These are phyloP conservation scores for Chiridota heheva DNA, from an alignment of 35 echinoderm and acorn worm genomes.

Conservation along the genomic window DNA sequence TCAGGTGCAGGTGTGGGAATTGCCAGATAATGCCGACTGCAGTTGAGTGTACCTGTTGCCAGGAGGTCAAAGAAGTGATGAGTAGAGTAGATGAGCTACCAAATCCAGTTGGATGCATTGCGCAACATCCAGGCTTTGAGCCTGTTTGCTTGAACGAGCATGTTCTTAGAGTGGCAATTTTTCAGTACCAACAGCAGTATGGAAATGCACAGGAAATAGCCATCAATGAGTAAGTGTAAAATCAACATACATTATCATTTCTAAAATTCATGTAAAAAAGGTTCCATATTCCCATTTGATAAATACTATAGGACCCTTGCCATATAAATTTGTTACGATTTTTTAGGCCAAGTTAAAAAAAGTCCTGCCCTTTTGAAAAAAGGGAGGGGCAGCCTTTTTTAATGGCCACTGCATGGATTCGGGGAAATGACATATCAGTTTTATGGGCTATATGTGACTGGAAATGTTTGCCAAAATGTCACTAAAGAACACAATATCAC, in stretches of 20 bases:
- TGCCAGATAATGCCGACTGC: conserved; percentile 5
- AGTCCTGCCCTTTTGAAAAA: too few relatives aligned
- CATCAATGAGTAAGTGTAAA: conserved; percentile 22
- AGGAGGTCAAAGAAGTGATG: background rate
- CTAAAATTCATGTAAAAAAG: too few relatives aligned
- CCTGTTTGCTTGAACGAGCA: conserved; percentile 20
- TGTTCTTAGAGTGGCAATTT: conserved; percentile 7
- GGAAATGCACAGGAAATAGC: conserved; percentile 10
- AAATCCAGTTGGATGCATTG: background rate
- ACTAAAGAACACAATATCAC: too few relatives aligned
- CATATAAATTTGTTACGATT: too few relatives aligned
- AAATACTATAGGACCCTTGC: too few relatives aligned
- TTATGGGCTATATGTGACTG: too few relatives aligned
- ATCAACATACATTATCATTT: background rate
- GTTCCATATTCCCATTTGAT: too few relatives aligned
- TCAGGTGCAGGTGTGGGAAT: conserved; percentile 20
- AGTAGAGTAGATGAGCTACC: background rate
- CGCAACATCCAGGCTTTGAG: conserved; percentile 12
- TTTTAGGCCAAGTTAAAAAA: too few relatives aligned
- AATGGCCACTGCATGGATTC: too few relatives aligned
- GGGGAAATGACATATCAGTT: too few relatives aligned
- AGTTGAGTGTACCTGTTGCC: background rate
- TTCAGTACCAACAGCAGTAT: conserved; percentile 42
- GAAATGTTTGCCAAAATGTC: too few relatives aligned
- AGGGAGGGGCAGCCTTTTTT: too few relatives aligned